A percentile compares a stretch with the other conserved stretches of the same genome.
These are phyloP conservation scores for Panonychus citri DNA, from an alignment of 1,140 invertebrate genomes.

Conservation along the genomic window DNA sequence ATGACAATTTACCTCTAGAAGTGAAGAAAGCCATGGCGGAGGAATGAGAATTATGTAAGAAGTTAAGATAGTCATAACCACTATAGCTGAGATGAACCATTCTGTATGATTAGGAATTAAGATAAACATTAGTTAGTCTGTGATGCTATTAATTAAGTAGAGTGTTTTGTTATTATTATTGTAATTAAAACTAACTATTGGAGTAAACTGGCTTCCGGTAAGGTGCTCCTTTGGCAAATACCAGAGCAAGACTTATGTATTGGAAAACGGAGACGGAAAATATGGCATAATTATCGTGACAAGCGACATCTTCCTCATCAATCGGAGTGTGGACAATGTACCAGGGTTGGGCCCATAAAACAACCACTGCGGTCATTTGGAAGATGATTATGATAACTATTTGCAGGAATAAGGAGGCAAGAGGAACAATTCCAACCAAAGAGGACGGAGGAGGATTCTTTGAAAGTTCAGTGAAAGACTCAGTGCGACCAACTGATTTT, in stretches of 20 bases:
- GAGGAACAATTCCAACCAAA: constrained; percentile 26
- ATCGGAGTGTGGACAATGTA: constrained; percentile 17
- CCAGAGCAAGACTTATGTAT: constrained; percentile 34
- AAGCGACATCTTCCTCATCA: constrained; percentile 18
- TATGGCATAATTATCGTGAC: constrained; percentile 28
- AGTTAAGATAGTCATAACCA: constrained; percentile 36
- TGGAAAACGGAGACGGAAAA: constrained; percentile 37
- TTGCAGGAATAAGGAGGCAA: constrained; percentile 21
- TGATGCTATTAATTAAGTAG: background rate
- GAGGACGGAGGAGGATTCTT: constrained; percentile 33
- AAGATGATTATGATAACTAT: constrained; percentile 22
- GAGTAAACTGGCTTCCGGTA: constrained; percentile 30
- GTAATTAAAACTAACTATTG: constrained; percentile 24
- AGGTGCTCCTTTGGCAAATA: constrained; percentile 33
- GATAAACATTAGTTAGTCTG: background rate
- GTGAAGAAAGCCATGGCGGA: constrained; percentile 26
- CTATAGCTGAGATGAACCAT: constrained; percentile 34
- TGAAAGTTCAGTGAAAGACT: constrained; percentile 35
- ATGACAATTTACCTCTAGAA: constrained; percentile 10
- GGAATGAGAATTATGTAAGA: constrained; percentile 44
- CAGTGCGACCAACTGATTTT: constrained; percentile 41
- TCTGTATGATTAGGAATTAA: constrained; percentile 10
- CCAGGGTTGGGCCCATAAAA: constrained; percentile 25
- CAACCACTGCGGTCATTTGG: constrained; percentile 23
- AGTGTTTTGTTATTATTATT: background rate